Percentiles rank a stretch among this genome's conserved stretches.
Evolutionary conservation across 2,797 vertebrate genomes (phyloP).

Genomic region (Melanotaenia boesemani): DNA sequence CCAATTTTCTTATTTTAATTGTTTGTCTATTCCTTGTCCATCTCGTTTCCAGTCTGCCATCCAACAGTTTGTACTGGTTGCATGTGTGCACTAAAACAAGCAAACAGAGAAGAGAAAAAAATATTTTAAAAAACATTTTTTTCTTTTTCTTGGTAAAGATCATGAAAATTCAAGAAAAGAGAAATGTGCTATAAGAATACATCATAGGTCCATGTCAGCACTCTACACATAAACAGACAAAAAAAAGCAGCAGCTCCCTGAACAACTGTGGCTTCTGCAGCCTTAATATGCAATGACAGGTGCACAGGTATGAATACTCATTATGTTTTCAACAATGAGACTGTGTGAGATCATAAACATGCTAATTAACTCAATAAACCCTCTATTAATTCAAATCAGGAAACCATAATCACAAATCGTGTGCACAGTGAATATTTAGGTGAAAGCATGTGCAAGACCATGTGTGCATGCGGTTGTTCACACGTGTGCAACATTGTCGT

Average conservation of each 20-base stretch:
- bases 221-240: not conserved
- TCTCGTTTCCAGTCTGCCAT: not conserved
- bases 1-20: not conserved
- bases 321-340: conserved; percentile 5
- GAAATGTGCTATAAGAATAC: not conserved
- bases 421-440: not conserved
- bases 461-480: not conserved
- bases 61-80: not conserved
- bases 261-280: not conserved
- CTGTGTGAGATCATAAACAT: conserved; percentile 28
- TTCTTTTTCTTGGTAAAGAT: not conserved
- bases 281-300: not conserved
- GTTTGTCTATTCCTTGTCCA: too few relatives aligned
- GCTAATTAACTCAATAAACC: conserved; percentile 22
- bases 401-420: conserved; percentile 8
- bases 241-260: not conserved
- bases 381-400: conserved; percentile 8
- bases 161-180: not conserved
- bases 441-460: not conserved
- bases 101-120: too few relatives aligned
- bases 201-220: not conserved
- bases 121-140: too few relatives aligned
- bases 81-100: not conserved
- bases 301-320: not conserved
- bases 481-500: conserved; percentile 1